These are phyloP conservation scores for Physeter macrocephalus DNA, from an alignment of 2,113 vertebrate species.

Conservation along the genomic window DNA sequence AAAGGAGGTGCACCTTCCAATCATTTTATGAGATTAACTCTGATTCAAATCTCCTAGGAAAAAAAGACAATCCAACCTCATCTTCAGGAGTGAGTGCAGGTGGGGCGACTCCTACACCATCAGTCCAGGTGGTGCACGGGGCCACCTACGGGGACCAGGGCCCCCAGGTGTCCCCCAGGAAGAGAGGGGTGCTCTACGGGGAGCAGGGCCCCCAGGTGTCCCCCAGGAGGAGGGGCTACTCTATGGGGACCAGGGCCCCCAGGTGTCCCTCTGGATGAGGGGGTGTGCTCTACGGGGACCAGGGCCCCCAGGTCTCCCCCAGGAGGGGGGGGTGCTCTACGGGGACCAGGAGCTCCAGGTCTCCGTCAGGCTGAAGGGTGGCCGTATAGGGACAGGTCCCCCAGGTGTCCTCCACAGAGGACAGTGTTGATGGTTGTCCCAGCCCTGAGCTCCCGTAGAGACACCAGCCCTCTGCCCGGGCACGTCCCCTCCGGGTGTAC, in stretches of 20 bases:
- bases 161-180: neutral
- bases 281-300: neutral
- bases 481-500: neutral
- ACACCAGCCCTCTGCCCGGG: no score
- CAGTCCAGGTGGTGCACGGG: neutral
- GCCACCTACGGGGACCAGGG: neutral
- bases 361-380: neutral
- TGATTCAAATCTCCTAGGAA: no score
- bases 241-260: neutral
- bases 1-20: neutral
- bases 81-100: neutral
- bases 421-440: neutral
- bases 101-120: no score
- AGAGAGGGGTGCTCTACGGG: neutral
- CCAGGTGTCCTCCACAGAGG: neutral
- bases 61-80: fast-evolving
- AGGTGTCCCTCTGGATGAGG: neutral
- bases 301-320: neutral
- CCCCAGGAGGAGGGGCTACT: no score
- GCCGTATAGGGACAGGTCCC: no score
- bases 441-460: neutral
- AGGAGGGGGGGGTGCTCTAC: no score
- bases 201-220: neutral
- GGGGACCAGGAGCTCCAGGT: neutral
- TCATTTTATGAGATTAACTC: neutral